Conservation (phyloP, 53 echinoderm and acorn worm genomes). For the Pentamera pediparva region DNA sequence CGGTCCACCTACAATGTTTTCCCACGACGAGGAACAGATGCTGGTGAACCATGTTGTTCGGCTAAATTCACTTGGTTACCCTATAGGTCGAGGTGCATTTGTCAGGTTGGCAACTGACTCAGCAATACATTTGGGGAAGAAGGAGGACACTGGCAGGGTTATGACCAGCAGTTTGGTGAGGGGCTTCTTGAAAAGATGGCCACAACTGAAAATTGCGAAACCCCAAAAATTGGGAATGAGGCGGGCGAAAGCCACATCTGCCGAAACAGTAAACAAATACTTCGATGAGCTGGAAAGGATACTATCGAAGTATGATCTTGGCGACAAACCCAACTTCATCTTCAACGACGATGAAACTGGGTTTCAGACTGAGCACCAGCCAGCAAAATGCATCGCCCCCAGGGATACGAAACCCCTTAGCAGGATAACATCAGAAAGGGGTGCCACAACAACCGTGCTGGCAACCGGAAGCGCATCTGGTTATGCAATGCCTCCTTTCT, state of each 20-base stretch:
- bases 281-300: neutral
- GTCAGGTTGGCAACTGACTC: neutral
- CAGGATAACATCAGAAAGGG: neutral
- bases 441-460: neutral
- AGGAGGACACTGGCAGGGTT: neutral
- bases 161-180: neutral
- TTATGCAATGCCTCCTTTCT: neutral
- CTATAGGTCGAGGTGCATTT: neutral
- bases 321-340: neutral
- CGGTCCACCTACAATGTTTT: neutral
- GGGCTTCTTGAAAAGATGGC: slow-evolving; percentile 3
- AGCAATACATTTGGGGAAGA: neutral
- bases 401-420: neutral
- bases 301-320: neutral
- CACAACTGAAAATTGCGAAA: neutral
- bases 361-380: neutral
- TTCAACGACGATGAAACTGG: slow-evolving; percentile 15
- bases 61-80: neutral
- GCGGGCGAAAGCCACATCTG: neutral
- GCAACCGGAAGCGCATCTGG: neutral
- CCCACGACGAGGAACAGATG: neutral
- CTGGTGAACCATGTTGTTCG: neutral
- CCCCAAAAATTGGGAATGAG: neutral
- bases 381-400: neutral
- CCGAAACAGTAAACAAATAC: neutral